Base-by-base conservation (phyloP, 2,113 vertebrate genomes). In the Plotosus lineatus region DNA sequence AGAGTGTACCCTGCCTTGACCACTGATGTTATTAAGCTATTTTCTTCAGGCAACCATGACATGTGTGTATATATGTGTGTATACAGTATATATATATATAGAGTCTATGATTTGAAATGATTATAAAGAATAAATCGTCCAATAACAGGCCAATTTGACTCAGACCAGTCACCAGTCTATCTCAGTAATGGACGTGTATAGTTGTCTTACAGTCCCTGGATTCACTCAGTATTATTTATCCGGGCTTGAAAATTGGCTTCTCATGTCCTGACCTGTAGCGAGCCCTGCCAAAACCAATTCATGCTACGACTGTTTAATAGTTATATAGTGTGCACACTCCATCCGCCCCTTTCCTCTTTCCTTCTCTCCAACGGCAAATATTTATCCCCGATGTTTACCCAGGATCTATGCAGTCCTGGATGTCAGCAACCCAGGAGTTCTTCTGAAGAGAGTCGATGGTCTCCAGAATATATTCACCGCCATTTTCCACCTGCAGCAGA, bases 361-460 rank as follows among this genome's bases (percentile, higher is more conserved):
- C 14, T 46, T 72, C 85, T 79, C 65, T 77, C 81, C 77, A 90
- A 88, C 82, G 83, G 86, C 86, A 89, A 90, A 91, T 92, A 90
- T 91, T 89, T 90, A 85, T 93, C 75, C 69, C 80, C 48, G 31
- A 80, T 38, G 68, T 89, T 97, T 92, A 99, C 98, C 97, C 97
- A 0, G 96, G 97, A 86, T 98, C 96, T 11, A 96, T 97, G 86
- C 98, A 99, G 93, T 98, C 98, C 90, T 98, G 97, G 89, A 98
- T 99, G 74, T 98, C 98, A 0, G 97, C 96, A 80, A 99, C 97
- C 98, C 98, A 99, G 0, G 98, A 99, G 91, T 99, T 98, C 83
- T 98, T 99, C 94, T 99, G 97, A 85, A 99, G 92, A 0, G 97
- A 98, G 89, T 99, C 98, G 0, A 99, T 97, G 84, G 97, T 99